phyloP scores from a whole-genome alignment of 2,888 invertebrate species.

The Formica aserva region DNA sequence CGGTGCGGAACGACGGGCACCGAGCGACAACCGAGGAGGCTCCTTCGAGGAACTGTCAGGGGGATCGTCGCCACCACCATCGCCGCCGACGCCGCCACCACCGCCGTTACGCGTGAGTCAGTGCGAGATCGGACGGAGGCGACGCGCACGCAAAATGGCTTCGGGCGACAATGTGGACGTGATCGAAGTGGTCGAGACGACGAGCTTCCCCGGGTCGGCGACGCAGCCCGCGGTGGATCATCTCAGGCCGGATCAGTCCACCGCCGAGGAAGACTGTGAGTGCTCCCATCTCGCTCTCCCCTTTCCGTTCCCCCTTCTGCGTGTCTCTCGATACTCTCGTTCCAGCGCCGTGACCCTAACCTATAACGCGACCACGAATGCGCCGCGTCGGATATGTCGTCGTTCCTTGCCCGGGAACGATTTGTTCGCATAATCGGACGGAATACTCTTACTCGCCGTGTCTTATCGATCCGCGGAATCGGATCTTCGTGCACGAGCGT shows the following conservation, averaged over 20 bases:
- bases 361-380: slow-evolving; percentile 53
- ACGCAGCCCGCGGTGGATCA: slow-evolving; percentile 86
- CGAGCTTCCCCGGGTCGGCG: slow-evolving; percentile 85
- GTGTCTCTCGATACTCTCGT: neutral
- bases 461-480: slow-evolving; percentile 52
- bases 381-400: slow-evolving; percentile 6
- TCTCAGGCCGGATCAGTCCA: slow-evolving; percentile 87
- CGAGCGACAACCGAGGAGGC: slow-evolving; percentile 71
- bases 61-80: slow-evolving; percentile 64
- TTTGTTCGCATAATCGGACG: neutral
- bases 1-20: slow-evolving; percentile 41
- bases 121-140: slow-evolving; percentile 71
- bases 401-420: slow-evolving; percentile 26
- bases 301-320: neutral
- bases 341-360: slow-evolving; percentile 38
- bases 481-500: slow-evolving; percentile 50
- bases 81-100: slow-evolving; percentile 65
- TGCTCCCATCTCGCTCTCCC: slow-evolving; percentile 69
- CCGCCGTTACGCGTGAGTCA: slow-evolving; percentile 70
- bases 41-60: slow-evolving; percentile 71
- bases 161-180: slow-evolving; percentile 93
- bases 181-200: slow-evolving; percentile 91
- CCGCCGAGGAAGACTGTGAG: slow-evolving; percentile 88
- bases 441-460: neutral
- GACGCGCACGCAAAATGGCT: slow-evolving; percentile 89